These are phyloP conservation scores for Apostichopus japonicus DNA, from an alignment of 35 echinoderm and acorn worm genomes.

Conservation along the genomic window DNA sequence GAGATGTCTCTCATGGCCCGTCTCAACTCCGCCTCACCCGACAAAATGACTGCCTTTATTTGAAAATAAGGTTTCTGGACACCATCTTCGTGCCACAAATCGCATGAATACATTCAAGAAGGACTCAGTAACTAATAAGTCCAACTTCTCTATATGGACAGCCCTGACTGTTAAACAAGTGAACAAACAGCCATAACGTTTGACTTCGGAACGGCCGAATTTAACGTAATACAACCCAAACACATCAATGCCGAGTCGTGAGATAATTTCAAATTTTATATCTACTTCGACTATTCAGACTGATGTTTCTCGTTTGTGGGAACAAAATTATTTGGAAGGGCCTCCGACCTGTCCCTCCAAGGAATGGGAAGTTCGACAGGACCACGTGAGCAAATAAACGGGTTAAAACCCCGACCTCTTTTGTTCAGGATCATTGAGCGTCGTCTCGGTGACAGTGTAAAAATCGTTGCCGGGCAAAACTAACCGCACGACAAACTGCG, in stretches of 20 bases:
- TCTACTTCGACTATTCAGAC: no score
- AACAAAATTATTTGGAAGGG: no score
- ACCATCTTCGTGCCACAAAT: slow-evolving; percentile 26
- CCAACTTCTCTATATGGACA: slow-evolving; percentile 26
- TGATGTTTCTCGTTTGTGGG: no score
- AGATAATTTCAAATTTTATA: background rate
- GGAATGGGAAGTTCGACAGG: no score
- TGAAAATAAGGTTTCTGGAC: slow-evolving; percentile 35
- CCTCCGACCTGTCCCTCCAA: no score
- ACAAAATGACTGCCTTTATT: slow-evolving; percentile 76
- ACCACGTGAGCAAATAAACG: no score
- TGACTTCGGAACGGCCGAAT: background rate
- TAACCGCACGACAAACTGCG: no score
- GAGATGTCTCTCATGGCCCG: background rate
- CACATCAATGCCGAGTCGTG: slow-evolving; percentile 7
- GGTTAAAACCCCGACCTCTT: no score
- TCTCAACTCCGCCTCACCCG: slow-evolving; percentile 39
- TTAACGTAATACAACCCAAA: slow-evolving; percentile 41
- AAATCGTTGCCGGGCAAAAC: no score
- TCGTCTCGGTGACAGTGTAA: no score
- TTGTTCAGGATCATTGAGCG: no score
- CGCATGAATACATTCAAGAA: slow-evolving; percentile 52
- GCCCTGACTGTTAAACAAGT: slow-evolving; percentile 26
- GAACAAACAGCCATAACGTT: slow-evolving; percentile 42
- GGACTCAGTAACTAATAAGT: slow-evolving; percentile 31